phyloP scores from a whole-genome alignment of 2,113 vertebrate species.

The Boulengeromyrus knoepffleri region DNA sequence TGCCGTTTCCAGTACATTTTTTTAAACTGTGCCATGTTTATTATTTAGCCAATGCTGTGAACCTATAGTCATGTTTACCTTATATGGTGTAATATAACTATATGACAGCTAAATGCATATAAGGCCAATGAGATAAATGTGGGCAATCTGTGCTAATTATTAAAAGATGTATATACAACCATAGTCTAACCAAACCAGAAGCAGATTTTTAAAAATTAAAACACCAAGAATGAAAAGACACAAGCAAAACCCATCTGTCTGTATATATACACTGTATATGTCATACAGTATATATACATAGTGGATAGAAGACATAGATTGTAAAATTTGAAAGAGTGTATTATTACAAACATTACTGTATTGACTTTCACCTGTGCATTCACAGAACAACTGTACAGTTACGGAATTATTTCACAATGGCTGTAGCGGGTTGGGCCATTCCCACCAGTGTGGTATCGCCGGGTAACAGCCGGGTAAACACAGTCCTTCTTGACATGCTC shows the following conservation, averaged over 20 bases:
- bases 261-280: background rate
- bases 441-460: background rate
- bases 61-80: background rate
- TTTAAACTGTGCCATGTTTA: background rate
- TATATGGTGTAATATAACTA: background rate
- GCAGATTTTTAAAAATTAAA: background rate
- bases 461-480: background rate
- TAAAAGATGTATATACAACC: background rate
- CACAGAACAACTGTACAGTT: background rate
- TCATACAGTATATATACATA: background rate
- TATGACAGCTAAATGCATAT: background rate
- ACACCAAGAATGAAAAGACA: background rate
- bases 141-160: background rate
- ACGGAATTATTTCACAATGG: background rate
- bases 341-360: constrained; percentile 3
- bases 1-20: background rate
- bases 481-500: background rate
- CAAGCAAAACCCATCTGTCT: background rate
- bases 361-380: constrained; percentile 1
- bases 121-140: background rate
- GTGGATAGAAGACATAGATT: background rate
- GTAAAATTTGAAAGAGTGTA: background rate
- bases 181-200: constrained; percentile 1
- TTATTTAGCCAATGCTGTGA: background rate
- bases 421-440: background rate